A percentile compares a stretch with the other conserved stretches of the same genome.
These are phyloP conservation scores for Melanotaenia trifasciata DNA, from an alignment of 2,797 vertebrate species.

Conservation along the genomic window DNA sequence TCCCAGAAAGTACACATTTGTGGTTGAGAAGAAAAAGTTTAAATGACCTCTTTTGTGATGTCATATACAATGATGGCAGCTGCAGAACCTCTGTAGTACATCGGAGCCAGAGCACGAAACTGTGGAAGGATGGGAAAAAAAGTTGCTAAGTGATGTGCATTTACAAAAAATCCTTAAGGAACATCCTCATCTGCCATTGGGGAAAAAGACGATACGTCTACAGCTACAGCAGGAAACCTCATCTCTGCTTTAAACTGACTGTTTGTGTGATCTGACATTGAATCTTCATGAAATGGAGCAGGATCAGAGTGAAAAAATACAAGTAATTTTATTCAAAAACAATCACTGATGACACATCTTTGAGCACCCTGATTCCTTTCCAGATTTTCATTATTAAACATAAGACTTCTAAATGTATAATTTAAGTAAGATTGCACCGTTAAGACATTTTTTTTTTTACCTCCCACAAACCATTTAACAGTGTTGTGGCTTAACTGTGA, in stretches of 20 bases:
- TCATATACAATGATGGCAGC: constrained; percentile 98
- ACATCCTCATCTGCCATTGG: not conserved
- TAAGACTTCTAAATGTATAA: constrained; percentile 15
- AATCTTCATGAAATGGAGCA: constrained; percentile 23
- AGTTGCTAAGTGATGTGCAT: constrained; percentile 4
- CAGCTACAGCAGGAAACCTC: constrained; percentile 7
- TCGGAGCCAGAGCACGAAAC: constrained; percentile 97
- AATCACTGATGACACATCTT: constrained; percentile 7
- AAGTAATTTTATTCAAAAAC: constrained; percentile 8
- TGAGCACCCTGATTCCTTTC: constrained; percentile 13
- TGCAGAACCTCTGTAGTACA: constrained; percentile 99
- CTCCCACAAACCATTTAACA: constrained; percentile 5
- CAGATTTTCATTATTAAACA: constrained; percentile 5
- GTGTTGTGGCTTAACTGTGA: constrained; percentile 20
- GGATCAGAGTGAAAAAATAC: constrained; percentile 14
- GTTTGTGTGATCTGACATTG: constrained; percentile 1
- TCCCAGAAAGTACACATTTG: not conserved
- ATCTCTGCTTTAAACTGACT: constrained; percentile 1
- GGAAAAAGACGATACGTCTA: not conserved
- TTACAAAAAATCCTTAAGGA: constrained; percentile 15
- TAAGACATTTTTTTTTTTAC: constrained; percentile 13
- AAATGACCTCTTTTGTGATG: constrained; percentile 97
- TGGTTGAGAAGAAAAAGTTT: constrained; percentile 8
- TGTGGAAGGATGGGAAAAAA: constrained; percentile 63
- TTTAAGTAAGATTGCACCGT: not conserved